Percentiles rank a stretch among this genome's conserved stretches.
Conservation (phyloP, 92 coral and sea anemone genomes). For the Actinernus sp. region DNA sequence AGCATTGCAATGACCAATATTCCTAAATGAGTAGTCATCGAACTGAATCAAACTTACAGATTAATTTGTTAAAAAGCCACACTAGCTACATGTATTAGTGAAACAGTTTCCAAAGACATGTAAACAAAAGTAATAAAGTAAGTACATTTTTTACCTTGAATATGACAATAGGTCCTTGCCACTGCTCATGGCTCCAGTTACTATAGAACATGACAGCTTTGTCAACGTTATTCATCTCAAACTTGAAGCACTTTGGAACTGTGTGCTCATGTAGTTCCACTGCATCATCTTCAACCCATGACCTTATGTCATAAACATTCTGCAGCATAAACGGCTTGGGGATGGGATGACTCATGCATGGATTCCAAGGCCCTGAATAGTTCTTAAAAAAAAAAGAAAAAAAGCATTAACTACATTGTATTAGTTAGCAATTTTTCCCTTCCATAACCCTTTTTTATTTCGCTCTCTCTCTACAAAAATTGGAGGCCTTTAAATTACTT, state of each 20-base stretch:
- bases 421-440: no score
- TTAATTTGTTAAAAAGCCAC: no score
- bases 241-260: constrained; percentile 51
- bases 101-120: no score
- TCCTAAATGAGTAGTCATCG: no score
- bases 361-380: constrained; percentile 25
- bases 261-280: constrained; percentile 29
- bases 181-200: constrained; percentile 54
- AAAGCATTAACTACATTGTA: background rate
- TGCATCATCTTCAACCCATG: constrained; percentile 22
- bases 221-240: constrained; percentile 19
- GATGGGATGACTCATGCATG: constrained; percentile 25
- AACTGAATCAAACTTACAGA: no score
- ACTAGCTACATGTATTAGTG: no score
- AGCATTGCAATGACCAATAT: no score
- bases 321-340: constrained; percentile 28
- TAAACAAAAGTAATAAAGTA: no score
- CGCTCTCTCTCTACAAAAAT: no score
- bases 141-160: constrained; percentile 9
- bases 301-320: constrained; percentile 11
- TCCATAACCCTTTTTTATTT: no score
- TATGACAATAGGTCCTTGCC: constrained; percentile 29
- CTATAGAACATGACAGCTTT: constrained; percentile 45
- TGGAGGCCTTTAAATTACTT: no score
- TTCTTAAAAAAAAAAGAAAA: constrained; percentile 5